Evolutionary conservation across 2,888 invertebrate genomes (phyloP).

Genomic region (Torymus aiolomorphi): DNA sequence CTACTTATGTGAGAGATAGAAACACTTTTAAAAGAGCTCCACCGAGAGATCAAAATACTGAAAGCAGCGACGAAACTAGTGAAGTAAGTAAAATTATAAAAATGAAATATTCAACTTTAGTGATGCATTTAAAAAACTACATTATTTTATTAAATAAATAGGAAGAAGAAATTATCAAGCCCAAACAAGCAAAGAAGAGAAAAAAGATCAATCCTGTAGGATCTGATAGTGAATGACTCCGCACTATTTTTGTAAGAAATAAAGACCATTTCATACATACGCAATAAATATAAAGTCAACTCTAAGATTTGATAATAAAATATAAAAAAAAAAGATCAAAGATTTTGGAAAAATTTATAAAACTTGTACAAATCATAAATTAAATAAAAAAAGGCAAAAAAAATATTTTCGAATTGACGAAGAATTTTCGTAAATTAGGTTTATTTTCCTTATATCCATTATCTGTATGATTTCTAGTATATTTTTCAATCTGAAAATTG

Average conservation of each 20-base stretch:
- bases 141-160: slow-evolving; percentile 67
- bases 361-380: too few species aligned
- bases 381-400: too few species aligned
- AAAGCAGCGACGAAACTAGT: slow-evolving; percentile 85
- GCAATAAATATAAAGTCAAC: slow-evolving; percentile 74
- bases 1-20: slow-evolving; percentile 70
- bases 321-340: too few species aligned
- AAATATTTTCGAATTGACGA: too few species aligned
- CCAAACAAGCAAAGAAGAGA: slow-evolving; percentile 93
- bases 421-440: too few species aligned
- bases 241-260: background rate
- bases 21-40: slow-evolving; percentile 69
- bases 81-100: slow-evolving; percentile 79
- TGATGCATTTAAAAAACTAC: background rate
- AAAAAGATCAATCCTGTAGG: slow-evolving; percentile 84
- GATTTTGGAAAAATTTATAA: too few species aligned
- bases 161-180: slow-evolving; percentile 94
- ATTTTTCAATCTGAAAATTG: too few species aligned
- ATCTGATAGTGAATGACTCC: slow-evolving; percentile 86
- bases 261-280: background rate
- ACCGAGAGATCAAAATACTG: slow-evolving; percentile 68
- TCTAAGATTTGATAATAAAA: too few species aligned
- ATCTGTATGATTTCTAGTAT: too few species aligned
- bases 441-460: too few species aligned
- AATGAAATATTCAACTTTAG: background rate